Conservation (phyloP, 2,888 invertebrate species). For the Sepiola atlantica region DNA sequence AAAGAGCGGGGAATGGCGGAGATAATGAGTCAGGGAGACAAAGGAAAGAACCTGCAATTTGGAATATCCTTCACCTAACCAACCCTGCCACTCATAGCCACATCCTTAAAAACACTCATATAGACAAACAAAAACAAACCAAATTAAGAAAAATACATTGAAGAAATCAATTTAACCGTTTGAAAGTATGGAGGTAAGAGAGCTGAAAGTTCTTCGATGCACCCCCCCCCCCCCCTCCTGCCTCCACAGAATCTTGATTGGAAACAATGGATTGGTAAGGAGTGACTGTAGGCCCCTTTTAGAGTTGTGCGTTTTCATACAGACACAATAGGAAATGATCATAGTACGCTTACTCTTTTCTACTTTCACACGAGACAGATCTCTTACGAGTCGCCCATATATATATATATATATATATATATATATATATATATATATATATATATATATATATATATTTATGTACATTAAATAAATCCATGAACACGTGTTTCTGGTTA, state of each 20-base stretch:
- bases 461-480: too few species aligned
- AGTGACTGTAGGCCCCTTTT: not conserved
- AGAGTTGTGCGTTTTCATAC: not conserved
- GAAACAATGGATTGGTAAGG: not conserved
- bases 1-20: not conserved
- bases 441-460: too few species aligned
- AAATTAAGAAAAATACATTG: not conserved
- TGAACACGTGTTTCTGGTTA: too few species aligned
- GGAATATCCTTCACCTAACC: not conserved
- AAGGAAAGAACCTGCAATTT: not conserved
- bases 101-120: not conserved
- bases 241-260: not conserved
- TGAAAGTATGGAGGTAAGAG: not conserved
- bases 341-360: not conserved
- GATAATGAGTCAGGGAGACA: not conserved
- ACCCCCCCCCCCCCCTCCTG: not conserved
- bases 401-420: too few species aligned
- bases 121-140: not conserved
- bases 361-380: not conserved
- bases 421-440: too few species aligned
- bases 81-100: not conserved
- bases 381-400: not conserved
- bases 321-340: not conserved
- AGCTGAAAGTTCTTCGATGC: not conserved
- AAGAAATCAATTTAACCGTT: constrained; percentile 32